Evolutionary conservation across 23 tunicate genomes (phyloP).

Genomic region (Styela clava): DNA sequence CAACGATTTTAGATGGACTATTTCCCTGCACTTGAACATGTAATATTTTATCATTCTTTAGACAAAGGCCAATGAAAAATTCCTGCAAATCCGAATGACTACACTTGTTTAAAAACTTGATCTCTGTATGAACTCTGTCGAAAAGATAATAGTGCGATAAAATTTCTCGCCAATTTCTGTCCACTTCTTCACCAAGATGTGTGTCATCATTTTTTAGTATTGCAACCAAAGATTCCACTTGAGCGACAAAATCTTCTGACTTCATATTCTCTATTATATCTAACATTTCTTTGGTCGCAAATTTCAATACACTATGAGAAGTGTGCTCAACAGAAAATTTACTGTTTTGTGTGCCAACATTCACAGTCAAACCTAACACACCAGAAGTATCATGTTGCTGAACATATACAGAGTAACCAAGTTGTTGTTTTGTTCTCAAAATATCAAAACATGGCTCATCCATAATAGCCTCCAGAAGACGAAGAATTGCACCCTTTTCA

Average conservation of each 20-base stretch:
- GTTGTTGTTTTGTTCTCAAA: conserved; percentile 72
- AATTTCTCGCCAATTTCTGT: conserved; percentile 66
- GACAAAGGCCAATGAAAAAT: conserved; percentile 30
- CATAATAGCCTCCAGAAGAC: conserved; percentile 44
- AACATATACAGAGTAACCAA: conserved; percentile 81
- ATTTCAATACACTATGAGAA: conserved; percentile 19
- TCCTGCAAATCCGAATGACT: conserved; percentile 21
- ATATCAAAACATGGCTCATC: conserved; percentile 89
- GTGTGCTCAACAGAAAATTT: conserved; percentile 68
- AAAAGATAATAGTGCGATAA: conserved; percentile 34
- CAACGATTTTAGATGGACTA: not conserved
- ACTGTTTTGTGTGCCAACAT: conserved; percentile 69
- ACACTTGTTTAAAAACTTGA: conserved; percentile 23
- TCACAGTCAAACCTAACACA: conserved; percentile 60
- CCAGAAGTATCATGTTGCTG: conserved; percentile 59
- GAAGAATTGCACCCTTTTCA: conserved; percentile 23
- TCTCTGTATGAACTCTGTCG: conserved; percentile 40
- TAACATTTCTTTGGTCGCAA: conserved; percentile 30
- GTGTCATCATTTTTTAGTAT: conserved; percentile 53
- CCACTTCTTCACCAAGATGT: conserved; percentile 68
- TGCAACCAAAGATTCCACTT: conserved; percentile 32
- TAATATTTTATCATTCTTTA: conserved; percentile 14
- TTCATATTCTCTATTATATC: conserved; percentile 34
- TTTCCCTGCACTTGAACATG: conserved; percentile 65
- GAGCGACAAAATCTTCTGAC: conserved; percentile 47